A percentile compares a stretch with the other conserved stretches of the same genome.
These are phyloP conservation scores for Amphiura filiformis DNA, from an alignment of 35 echinoderm and acorn worm genomes.

Conservation along the genomic window DNA sequence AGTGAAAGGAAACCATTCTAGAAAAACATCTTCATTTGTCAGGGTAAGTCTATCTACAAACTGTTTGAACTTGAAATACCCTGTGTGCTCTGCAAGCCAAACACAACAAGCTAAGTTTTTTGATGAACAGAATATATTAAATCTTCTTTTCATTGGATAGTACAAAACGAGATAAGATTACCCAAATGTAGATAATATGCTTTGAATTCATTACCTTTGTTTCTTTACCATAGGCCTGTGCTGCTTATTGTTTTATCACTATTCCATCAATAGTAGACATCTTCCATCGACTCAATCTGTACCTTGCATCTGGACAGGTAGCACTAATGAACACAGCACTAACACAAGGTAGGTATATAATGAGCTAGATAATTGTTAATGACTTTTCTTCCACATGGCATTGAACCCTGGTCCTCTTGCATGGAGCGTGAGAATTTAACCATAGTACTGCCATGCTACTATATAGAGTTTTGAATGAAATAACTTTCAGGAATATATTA, in stretches of 20 bases:
- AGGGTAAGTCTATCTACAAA: slow-evolving; percentile 42
- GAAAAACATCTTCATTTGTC: slow-evolving; percentile 96
- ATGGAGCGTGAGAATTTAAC: not conserved
- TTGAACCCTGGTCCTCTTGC: not conserved
- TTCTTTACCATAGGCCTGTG: slow-evolving; percentile 74
- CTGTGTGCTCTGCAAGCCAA: too few relatives aligned
- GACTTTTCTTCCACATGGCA: not conserved
- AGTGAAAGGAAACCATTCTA: slow-evolving; percentile 89
- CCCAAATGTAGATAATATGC: too few relatives aligned
- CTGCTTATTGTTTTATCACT: slow-evolving; percentile 96
- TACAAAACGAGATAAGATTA: too few relatives aligned
- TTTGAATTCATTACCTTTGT: too few relatives aligned
- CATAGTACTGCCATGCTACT: not conserved
- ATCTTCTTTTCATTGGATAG: too few relatives aligned
- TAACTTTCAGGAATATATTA: too few relatives aligned
- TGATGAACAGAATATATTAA: too few relatives aligned
- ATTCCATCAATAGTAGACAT: slow-evolving; percentile 86
- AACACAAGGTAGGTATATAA: slow-evolving; percentile 74
- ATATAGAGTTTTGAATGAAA: not conserved
- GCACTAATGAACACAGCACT: slow-evolving; percentile 90
- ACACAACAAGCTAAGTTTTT: too few relatives aligned
- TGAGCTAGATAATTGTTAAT: too few relatives aligned
- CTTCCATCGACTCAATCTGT: slow-evolving; percentile 87
- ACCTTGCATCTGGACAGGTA: slow-evolving; percentile 91
- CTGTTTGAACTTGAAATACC: not conserved